Base-by-base conservation (phyloP, 2,888 invertebrate genomes). In the Nomada fabriciana region DNA sequence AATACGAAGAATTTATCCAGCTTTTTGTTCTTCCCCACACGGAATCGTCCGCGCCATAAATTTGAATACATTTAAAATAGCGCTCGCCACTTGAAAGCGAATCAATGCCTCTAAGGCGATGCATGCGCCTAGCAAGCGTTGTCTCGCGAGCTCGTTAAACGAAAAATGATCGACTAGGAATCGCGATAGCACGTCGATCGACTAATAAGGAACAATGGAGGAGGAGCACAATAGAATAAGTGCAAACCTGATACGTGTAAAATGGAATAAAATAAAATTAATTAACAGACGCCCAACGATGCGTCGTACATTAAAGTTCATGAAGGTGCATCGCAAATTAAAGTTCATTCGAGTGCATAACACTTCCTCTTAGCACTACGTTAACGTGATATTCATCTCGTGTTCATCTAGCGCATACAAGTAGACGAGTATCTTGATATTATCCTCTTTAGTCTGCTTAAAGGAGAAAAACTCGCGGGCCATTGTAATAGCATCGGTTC, bases 401-500 rank as follows among this genome's bases (percentile, higher is more conserved):
- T 89, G 90, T 89, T 89, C 89, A 91, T 90, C 91, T 90, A 76
- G 75, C 86, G 89, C 88, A 88, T 89, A 89, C 90, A 89, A 89
- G 89, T 88, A 90, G 88, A 11, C 88, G 80, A 76, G 87, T 86
- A 82, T 68, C 76, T 83, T 81, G 86, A 86, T 86, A 82, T 85
- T 86, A 82, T 85, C 79, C 86, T 64, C 71, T 60, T 76, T 72
- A 68, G 80, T 67, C 70, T 43, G 74, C 67, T 78, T 82, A 87
- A 88, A 88, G 88, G 80, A 91, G 87, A 88, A 89, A 53, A n/a
- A 87, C 86, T 84, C 87, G 83, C 84, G 86, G 86, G 88, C 87
- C 89, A 90, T 91, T 89, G 91, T 89, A 88, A 89, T 88, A 86
- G 84, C 81, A 87, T 89, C 88, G 84, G 72, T 65, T 63, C 88